Evolutionary conservation across 1,140 invertebrate genomes (phyloP), one percentile per base, ranked within the genome.

Genomic region (Apolygus lucorum): DNA sequence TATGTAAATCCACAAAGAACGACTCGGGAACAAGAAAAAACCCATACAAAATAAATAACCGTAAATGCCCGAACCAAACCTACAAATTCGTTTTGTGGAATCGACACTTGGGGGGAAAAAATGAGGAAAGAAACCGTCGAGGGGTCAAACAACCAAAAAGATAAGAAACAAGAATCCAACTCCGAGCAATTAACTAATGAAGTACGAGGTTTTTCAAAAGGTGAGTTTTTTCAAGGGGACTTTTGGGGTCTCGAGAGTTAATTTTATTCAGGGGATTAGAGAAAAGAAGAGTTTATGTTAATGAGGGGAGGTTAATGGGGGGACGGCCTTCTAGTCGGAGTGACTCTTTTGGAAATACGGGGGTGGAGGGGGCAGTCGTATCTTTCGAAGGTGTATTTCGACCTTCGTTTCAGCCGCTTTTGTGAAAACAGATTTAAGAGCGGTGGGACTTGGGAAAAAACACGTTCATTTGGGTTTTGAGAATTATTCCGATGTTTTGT

Each of bases 281-380:
- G 62, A 25, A 63, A 63, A 63, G 62, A 42, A 63, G 62, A 17
- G 62, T 63, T 63, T 63, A 63, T 63, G 62, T 25, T 63, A 63
- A 63, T 63, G 17, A 63, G 62, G 22, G 22, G 62, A 63, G 26
- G 62, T 25, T 42, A 63, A 63, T 63, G 62, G 62, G 22, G 17
- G 17, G 34, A 42, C 34, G 34, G 34, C 34, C 34, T 42, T 42
- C 34, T 17, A 63, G 22, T 54, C 52, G 26, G 26, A 63, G 62
- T 25, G 62, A 27, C 62, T 63, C 27, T 63, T 63, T 42, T 17
- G n/a, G n/a, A n/a, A n/a, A n/a, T n/a, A n/a, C n/a, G n/a, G n/a
- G n/a, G n/a, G n/a, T n/a, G n/a, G n/a, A n/a, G n/a, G n/a, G n/a
- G n/a, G n/a, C n/a, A n/a, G n/a, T n/a, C n/a, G n/a, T n/a, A n/a